Conservation (phyloP, 2,113 vertebrate species). For the Phaethornis superciliosus region DNA sequence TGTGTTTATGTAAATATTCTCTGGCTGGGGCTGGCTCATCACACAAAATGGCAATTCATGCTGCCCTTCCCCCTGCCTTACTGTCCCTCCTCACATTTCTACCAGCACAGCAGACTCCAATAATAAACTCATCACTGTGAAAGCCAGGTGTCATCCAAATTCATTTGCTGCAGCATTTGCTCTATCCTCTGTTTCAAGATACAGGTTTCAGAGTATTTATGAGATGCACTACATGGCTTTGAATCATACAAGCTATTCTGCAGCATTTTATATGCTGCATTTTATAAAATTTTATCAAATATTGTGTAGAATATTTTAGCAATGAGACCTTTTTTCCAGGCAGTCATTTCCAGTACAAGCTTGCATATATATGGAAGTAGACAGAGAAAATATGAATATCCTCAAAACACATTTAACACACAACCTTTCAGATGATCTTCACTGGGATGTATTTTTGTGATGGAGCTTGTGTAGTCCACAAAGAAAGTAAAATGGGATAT, state of each 20-base stretch:
- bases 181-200: slow-evolving; percentile 46
- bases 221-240: slow-evolving; percentile 24
- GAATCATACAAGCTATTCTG: slow-evolving; percentile 29
- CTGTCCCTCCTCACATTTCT: background rate
- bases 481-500: background rate
- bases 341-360: background rate
- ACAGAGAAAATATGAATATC: background rate
- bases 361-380: background rate
- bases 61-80: slow-evolving; percentile 2
- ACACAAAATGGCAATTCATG: background rate
- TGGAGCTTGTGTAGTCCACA: background rate
- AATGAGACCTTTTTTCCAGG: background rate
- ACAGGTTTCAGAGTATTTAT: slow-evolving; percentile 40
- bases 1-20: background rate
- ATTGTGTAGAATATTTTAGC: slow-evolving; percentile 21
- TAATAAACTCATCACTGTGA: slow-evolving; percentile 62
- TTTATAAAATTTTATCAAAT: slow-evolving; percentile 29
- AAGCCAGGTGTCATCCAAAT: slow-evolving; percentile 59
- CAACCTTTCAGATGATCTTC: slow-evolving; percentile 1
- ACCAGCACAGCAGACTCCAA: slow-evolving; percentile 53
- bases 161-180: slow-evolving; percentile 45
- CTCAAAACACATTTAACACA: slow-evolving; percentile 2
- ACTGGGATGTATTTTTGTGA: background rate
- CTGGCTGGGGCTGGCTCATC: background rate
- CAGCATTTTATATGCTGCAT: slow-evolving; percentile 32